phyloP scores from a whole-genome alignment of 2,113 vertebrate genomes.

The Brevimyrus niger region DNA sequence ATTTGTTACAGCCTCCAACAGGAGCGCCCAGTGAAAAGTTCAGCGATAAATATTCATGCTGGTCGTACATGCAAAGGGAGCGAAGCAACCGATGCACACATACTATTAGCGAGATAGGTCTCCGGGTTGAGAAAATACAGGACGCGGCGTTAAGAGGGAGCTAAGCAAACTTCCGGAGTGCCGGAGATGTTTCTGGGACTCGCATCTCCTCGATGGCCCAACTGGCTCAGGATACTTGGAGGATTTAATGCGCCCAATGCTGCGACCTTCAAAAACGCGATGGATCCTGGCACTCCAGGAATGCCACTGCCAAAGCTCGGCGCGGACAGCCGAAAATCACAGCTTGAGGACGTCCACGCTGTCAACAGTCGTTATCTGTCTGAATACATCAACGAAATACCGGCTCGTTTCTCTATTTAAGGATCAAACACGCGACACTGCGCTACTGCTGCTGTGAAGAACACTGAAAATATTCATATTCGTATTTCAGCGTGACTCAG shows the following conservation, averaged over 20 bases:
- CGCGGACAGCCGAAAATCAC: background rate
- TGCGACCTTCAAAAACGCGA: conserved; percentile 3
- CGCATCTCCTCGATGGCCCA: background rate
- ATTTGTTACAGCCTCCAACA: background rate
- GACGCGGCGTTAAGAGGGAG: background rate
- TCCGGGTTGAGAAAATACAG: background rate
- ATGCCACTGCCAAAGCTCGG: background rate
- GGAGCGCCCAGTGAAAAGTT: background rate
- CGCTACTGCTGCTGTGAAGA: background rate
- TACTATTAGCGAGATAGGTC: background rate
- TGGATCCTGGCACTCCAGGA: background rate
- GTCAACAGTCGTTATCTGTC: background rate
- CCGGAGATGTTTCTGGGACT: background rate
- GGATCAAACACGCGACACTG: background rate
- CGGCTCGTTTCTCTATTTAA: background rate
- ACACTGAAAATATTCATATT: background rate
- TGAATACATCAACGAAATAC: background rate
- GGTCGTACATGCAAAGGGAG: background rate
- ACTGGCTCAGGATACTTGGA: background rate
- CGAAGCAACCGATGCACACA: background rate
- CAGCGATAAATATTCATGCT: conserved; percentile 15
- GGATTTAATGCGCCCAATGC: background rate
- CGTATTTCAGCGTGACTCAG: background rate
- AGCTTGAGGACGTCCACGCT: background rate
- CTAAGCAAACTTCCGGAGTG: background rate